Evolutionary conservation across 2,797 vertebrate species (phyloP).

Genomic region (Phoeniculus purpureus): DNA sequence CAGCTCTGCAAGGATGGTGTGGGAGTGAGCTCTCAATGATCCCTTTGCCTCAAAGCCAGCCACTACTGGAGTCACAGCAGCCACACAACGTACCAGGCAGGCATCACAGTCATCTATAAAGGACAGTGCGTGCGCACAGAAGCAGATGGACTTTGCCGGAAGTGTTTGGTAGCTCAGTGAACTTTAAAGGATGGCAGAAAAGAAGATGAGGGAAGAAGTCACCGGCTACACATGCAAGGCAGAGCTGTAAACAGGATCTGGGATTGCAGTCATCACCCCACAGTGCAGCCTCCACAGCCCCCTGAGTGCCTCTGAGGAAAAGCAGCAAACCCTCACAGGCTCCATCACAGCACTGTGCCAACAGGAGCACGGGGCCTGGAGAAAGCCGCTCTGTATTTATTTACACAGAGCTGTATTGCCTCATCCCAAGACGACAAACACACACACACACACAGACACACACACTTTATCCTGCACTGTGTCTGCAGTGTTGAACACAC

Average conservation of each 20-base stretch:
- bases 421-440: not conserved
- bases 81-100: not conserved
- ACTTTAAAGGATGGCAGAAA: not conserved
- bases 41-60: not conserved
- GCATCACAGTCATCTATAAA: accelerated
- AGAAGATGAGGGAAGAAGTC: not conserved
- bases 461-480: not conserved
- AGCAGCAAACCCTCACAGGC: accelerated
- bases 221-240: not conserved
- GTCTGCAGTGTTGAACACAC: not conserved
- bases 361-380: too few relatives aligned
- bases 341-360: not conserved
- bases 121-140: not conserved
- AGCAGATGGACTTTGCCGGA: not conserved
- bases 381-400: not conserved
- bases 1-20: accelerated
- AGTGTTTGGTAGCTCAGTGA: not conserved
- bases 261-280: accelerated
- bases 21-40: not conserved
- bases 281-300: not conserved
- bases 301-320: not conserved
- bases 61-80: not conserved
- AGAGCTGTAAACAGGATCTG: not conserved
- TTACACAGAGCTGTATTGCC: not conserved
- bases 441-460: accelerated